Evolutionary conservation across 2,113 vertebrate genomes (phyloP).

Genomic region (Nerophis lumbriciformis): DNA sequence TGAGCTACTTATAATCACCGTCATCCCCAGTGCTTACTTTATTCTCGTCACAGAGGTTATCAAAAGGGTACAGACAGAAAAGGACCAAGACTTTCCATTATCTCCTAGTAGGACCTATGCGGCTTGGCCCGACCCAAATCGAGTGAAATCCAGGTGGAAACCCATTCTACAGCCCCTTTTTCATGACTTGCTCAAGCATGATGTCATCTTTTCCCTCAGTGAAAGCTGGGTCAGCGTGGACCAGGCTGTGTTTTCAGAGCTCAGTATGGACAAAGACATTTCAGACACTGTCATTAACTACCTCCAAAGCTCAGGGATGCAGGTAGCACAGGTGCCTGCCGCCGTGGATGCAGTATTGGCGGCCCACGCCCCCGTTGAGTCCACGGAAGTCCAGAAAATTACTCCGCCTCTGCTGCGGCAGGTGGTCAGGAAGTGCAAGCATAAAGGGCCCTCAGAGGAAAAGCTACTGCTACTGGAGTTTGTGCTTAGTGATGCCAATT

Average conservation of each 20-base stretch:
- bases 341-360: slow-evolving; percentile 76
- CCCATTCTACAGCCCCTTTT: slow-evolving; percentile 85
- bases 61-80: slow-evolving; percentile 77
- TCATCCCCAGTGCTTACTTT: slow-evolving; percentile 88
- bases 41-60: slow-evolving; percentile 85
- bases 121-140: slow-evolving; percentile 84
- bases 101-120: slow-evolving; percentile 77
- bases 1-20: slow-evolving; percentile 82
- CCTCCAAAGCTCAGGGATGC: slow-evolving; percentile 90
- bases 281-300: slow-evolving; percentile 83
- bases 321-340: slow-evolving; percentile 81
- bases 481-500: slow-evolving; percentile 83
- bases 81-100: slow-evolving; percentile 80
- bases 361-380: slow-evolving; percentile 49
- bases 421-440: slow-evolving; percentile 79
- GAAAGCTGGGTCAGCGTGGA: slow-evolving; percentile 82
- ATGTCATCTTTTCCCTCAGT: slow-evolving; percentile 81
- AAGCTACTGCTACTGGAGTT: slow-evolving; percentile 88
- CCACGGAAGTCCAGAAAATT: slow-evolving; percentile 77
- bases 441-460: slow-evolving; percentile 72
- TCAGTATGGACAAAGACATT: slow-evolving; percentile 74
- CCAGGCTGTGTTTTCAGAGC: slow-evolving; percentile 84
- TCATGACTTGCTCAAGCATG: slow-evolving; percentile 79
- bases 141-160: slow-evolving; percentile 82
- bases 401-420: slow-evolving; percentile 83